Percentiles rank a stretch among this genome's conserved stretches.
Evolutionary conservation across 2,797 vertebrate species (phyloP).

Genomic region (Acanthurus tractus): DNA sequence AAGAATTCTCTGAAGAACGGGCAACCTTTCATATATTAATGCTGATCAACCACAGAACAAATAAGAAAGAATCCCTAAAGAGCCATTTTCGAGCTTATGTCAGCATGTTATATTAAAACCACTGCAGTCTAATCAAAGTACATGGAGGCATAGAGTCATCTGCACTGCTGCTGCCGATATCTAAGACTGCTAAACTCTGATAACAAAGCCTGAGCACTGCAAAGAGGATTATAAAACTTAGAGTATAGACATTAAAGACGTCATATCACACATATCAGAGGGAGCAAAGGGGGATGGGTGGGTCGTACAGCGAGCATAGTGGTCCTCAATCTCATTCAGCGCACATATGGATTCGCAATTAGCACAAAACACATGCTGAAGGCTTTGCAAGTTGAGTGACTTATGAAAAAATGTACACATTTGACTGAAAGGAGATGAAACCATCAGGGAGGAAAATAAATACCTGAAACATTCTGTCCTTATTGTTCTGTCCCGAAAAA

Average conservation of each 20-base stretch:
- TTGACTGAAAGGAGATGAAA: not conserved
- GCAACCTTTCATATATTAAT: conserved; percentile 37
- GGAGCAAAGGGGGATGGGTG: conserved; percentile 14
- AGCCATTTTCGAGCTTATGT: conserved; percentile 31
- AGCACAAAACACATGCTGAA: conserved; percentile 18
- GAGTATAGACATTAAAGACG: conserved; percentile 48
- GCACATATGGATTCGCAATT: conserved; percentile 30
- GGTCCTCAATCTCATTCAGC: conserved; percentile 5
- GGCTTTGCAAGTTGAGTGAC: conserved; percentile 5
- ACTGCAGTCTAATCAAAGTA: conserved; percentile 53
- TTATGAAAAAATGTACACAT: conserved; percentile 23
- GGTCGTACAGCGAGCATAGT: not conserved
- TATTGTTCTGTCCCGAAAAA: conserved; percentile 88
- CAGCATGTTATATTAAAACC: conserved; percentile 43
- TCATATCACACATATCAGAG: conserved; percentile 48
- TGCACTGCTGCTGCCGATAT: conserved; percentile 42
- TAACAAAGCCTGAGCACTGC: conserved; percentile 50
- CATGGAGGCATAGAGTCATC: conserved; percentile 34
- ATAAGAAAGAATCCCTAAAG: conserved; percentile 59
- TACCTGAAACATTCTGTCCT: conserved; percentile 95
- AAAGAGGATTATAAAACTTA: conserved; percentile 57
- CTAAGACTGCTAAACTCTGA: conserved; percentile 49
- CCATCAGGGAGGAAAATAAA: conserved; percentile 68
- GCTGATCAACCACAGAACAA: conserved; percentile 51
- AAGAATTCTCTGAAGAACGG: conserved; percentile 20